Evolutionary conservation across 2,113 vertebrate genomes (phyloP), one percentile per base, ranked within the genome.

Genomic region (Nesoenas mayeri): DNA sequence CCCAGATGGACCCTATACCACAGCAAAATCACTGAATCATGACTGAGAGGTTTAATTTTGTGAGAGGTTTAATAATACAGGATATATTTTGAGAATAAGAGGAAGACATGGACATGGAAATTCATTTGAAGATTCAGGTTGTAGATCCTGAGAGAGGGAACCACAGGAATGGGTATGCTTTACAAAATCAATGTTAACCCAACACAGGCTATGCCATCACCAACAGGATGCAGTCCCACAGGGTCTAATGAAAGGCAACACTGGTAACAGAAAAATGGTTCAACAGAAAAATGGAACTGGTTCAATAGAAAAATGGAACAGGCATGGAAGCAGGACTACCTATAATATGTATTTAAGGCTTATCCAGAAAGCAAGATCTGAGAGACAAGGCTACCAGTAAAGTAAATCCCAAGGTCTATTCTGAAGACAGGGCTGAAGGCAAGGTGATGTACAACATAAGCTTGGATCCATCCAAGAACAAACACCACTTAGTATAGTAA

Each of bases 171-270:
- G 11, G n/a, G 11, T 3, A 26, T 61, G 21, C 12, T 61, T 81
- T 21, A 54, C 15, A 58, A 88, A 60, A 40, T 50, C 14, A 36
- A 6, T 7, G 5, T 47, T n/a, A 65, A 48, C 5, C 6, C 38
- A 79, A 10, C 15, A 60, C 18, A 72, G 17, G 10, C 7, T 5
- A 28, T 42, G 6, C 9, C n/a, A 24, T 61, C 38, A 40, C 6
- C 15, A 56, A 11, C 5, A 32, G 22, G 32, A 48, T 26, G 20
- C 20, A 26, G 5, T 54, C n/a, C 25, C 34, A 56, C 1, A 1
- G 11, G 3, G 4, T n/a, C 29, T 71, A 4, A 4, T 31, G 14
- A 16, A 47, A 10, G 3, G 12, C 4, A 5, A 38, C 14, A 18
- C 5, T 70, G 24, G 13, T 44, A 15, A n/a, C 15, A 84, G 10